Base-by-base conservation (phyloP, 2,888 invertebrate genomes). In the Dyspetes luteomarginatus region DNA sequence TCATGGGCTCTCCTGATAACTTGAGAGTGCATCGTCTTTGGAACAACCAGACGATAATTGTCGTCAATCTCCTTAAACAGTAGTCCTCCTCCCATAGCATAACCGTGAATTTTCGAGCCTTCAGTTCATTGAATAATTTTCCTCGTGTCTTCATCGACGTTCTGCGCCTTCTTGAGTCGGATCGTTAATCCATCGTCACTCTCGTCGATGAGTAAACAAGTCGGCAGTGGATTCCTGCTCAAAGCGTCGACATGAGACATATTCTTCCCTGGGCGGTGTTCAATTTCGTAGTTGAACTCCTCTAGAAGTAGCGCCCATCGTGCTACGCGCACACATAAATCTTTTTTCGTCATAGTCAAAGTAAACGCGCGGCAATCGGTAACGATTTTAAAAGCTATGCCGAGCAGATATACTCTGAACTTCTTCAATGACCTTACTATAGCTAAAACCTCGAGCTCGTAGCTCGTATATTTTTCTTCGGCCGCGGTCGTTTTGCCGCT, bases 241-340 rank as follows among this genome's bases (percentile, higher is more conserved):
- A 82, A 60, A 0, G 83, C 82, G 65, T 86, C 84, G 0, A 83
- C 82, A 55, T 85, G 84, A 7, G 24, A 26, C 86, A 85, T 86
- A 15, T 72, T 72, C 15, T 56, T 71, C 0, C 80, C 82, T n/a
- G 82, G 75, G 4, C 82, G 62, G 58, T 84, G 83, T 22, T 83
- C 77, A 17, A 85, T 80, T 22, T 24, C 64, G 50, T 80, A 84
- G 30, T 79, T 45, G 24, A 79, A 86, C 5, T n/a, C n/a, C n/a
- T n/a, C n/a, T 85, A 84, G 30, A 36, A 36, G 30, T n/a, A n/a
- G n/a, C n/a, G n/a, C n/a, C n/a, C n/a, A n/a, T n/a, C n/a, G n/a
- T n/a, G n/a, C n/a, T n/a, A n/a, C n/a, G n/a, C n/a, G n/a, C n/a
- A n/a, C n/a, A n/a, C n/a, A n/a, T n/a, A n/a, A n/a, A n/a, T n/a